Evolutionary conservation across 1,140 invertebrate species (phyloP).

Genomic region (Ctenoplectra terminalis): DNA sequence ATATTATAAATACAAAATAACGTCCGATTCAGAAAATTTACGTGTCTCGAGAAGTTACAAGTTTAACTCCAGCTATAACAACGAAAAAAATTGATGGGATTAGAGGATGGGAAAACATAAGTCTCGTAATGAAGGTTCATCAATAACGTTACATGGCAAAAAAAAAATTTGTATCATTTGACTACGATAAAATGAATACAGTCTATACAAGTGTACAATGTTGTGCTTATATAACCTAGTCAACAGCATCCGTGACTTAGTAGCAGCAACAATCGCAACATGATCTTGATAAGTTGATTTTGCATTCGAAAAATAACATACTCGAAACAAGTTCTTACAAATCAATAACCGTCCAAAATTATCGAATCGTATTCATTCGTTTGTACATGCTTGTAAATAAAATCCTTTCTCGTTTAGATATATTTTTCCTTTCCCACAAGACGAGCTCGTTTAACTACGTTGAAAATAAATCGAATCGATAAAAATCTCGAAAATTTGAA

Average conservation of each 20-base stretch:
- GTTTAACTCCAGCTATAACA: not conserved
- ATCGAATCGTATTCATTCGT: not conserved
- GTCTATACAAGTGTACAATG: conserved; percentile 11
- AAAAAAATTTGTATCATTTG: conserved; percentile 17
- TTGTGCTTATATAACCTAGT: conserved; percentile 3
- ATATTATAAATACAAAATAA: not conserved
- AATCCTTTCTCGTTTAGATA: not conserved
- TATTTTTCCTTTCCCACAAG: too few relatives aligned
- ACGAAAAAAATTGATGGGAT: not conserved
- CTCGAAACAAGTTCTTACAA: not conserved
- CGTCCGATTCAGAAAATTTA: not conserved
- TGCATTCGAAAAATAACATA: not conserved
- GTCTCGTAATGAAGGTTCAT: not conserved
- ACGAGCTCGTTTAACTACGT: not conserved
- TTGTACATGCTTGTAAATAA: not conserved
- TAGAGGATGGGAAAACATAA: not conserved
- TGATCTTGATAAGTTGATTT: not conserved
- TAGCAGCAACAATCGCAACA: conserved; percentile 26
- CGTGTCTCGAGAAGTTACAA: not conserved
- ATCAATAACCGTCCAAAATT: not conserved
- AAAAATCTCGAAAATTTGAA: not conserved
- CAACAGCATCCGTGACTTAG: not conserved
- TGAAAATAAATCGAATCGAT: not conserved
- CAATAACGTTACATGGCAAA: not conserved
- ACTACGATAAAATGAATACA: conserved; percentile 30